Base-by-base conservation (phyloP, 2,113 vertebrate species). In the Calypte anna region DNA sequence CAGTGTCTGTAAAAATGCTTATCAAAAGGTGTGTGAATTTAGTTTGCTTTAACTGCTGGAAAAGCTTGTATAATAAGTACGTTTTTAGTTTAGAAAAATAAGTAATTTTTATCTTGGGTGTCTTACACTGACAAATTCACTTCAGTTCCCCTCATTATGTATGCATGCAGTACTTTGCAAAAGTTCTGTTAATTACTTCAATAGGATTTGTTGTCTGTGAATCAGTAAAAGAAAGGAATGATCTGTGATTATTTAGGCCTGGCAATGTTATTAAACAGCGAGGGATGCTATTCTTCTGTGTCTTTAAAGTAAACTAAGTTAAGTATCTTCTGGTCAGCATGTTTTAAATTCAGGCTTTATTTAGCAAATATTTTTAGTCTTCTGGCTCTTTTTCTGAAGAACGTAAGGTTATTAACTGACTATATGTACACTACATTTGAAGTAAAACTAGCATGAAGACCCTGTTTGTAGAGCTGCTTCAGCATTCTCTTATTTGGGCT, bases 101-200 rank as follows among this genome's bases (percentile, higher is more conserved):
- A 89, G 38, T 88, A 1, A 4, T 53, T 93, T 95, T 66, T 73
- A 12, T 89, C 72, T 91, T 85, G 38, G 43, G 36, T 61, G 5
- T 80, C 10, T 55, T 86, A n/a, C 30, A 36, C 30, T 66, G n/a
- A 76, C n/a, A 73, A 78, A 86, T 73, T 78, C 75, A 66, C 84
- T 87, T 62, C 8, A 55, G 50, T 69, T 89, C 8, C n/a, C 51
- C 7, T 28, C 46, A 4, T 91, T 91, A 58, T 23, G 59, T 55
- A 48, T 0, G 0, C 15, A 33, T 0, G 0, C 0, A 0, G 7
- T 72, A 70, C 48, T 91, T 94, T 59, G 62, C 27, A 77, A 12
- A 87, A 89, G 48, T 93, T 88, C 70, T 93, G 46, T 53, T 87
- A 61, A 55, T 91, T 94, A 51, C 27, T 92, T 93, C 38, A 72